Evolutionary conservation across 2,113 vertebrate genomes (phyloP).

Genomic region (Elephas maximus): DNA sequence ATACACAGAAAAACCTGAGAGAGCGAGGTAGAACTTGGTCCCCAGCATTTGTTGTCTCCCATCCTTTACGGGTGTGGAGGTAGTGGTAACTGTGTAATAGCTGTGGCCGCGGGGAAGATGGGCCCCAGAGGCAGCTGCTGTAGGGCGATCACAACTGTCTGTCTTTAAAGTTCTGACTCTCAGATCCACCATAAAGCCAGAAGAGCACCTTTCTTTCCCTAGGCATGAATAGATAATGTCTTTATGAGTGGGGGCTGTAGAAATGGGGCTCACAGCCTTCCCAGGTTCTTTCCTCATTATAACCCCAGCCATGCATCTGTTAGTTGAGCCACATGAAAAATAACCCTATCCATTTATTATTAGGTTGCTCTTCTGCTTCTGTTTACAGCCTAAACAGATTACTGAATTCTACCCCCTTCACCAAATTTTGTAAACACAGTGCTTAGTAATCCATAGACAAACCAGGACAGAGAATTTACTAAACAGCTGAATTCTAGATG

Average conservation of each 20-base stretch:
- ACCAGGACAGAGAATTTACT: slow-evolving; percentile 36
- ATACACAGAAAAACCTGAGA: not conserved
- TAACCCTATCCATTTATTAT: not conserved
- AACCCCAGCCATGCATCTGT: not conserved
- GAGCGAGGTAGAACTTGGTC: not conserved
- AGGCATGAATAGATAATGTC: not conserved
- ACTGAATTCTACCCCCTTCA: not conserved
- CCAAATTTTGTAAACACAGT: slow-evolving; percentile 63
- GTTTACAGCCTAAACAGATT: slow-evolving; percentile 50
- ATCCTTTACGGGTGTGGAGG: not conserved
- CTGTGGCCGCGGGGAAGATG: not conserved
- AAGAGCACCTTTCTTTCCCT: not conserved
- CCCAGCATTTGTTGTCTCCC: not conserved
- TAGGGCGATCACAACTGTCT: not conserved
- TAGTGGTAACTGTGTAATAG: not conserved
- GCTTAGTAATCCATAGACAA: slow-evolving; percentile 10
- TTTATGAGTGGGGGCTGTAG: not conserved
- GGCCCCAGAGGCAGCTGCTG: not conserved
- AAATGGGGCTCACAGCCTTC: not conserved
- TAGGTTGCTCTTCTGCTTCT: slow-evolving; percentile 21
- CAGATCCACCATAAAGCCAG: not conserved
- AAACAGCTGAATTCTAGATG: slow-evolving; percentile 56
- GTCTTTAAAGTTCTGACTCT: slow-evolving; percentile 21
- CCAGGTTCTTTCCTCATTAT: not conserved
- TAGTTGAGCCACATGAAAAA: not conserved